Evolutionary conservation across 2,888 invertebrate genomes (phyloP), one percentile per base, ranked within the genome.

Genomic region (Chironomus tentans): DNA sequence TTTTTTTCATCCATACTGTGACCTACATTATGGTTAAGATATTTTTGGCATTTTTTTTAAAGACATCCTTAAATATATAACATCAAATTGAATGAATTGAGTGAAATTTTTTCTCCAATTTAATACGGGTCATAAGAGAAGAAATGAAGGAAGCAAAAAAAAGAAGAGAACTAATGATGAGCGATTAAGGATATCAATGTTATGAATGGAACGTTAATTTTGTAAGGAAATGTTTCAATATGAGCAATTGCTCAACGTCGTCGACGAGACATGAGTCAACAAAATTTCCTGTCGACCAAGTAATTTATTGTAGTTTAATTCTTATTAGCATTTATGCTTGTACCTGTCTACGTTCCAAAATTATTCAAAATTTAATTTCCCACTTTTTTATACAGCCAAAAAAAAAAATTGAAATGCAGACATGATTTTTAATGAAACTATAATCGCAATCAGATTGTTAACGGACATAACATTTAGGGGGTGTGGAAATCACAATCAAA

Each of bases 21-120:
- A 68, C 68, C 68, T 24, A 68, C 22, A 68, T 68, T 68, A 38
- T 65, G 21, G 13, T 65, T 56, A 56, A 56, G 56, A 56, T 56
- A 56, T 56, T 56, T 56, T 56, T 56, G n/a, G 56, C 56, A 38
- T 38, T 38, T 38, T 56, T 50, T 50, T 56, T 56, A 56, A 56
- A 56, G 56, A 56, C 56, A 56, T 56, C 18, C 56, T 18, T 38
- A 38, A 38, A 38, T 38, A 38, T 38, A 38, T 38, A 38, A 38
- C 38, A 38, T 38, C 38, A 38, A 38, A 38, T 38, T 38, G 38
- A 38, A 38, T 38, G 38, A 38, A 38, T 38, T 38, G 56, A 56
- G 50, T n/a, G 50, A 15, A 38, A 10, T 7, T 7, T 38, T 56
- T 56, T 56, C 6, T n/a, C 38, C 7, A 56, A 56, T 56, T 56